Base-by-base conservation (phyloP, 2,888 invertebrate species). In the Lasioglossum leucozonium region DNA sequence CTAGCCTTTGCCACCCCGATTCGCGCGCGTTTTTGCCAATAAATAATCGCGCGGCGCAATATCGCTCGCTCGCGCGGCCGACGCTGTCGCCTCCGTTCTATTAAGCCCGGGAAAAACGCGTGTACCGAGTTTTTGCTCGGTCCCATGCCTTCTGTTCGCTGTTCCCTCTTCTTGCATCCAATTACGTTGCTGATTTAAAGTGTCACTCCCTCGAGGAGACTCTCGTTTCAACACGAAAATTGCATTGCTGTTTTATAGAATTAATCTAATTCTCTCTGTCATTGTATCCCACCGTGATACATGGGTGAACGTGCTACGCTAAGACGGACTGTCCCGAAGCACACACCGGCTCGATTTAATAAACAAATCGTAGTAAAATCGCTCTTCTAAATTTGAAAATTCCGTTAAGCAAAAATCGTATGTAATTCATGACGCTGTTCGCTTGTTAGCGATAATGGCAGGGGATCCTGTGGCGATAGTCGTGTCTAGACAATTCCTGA, bases 11-110 rank as follows among this genome's bases (percentile, higher is more conserved):
- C 11, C 34, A 42, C 16, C 47, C 51, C n/a, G n/a, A 55, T 26
- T 72, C 44, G 55, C 26, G 16, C 30, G 34, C 16, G 42, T 72
- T 83, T 84, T 84, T 85, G 51, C 42, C 72, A 16, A 67, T 67
- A 67, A 74, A 80, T 80, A 80, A 55, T 37, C 58, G 34, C 34
- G 34, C 22, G 8, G 40, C 22, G 74, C 37, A 69, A 75, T 74
- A 62, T 74, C 58, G 47, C 71, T 18, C 73, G n/a, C 40, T 30
- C 73, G 55, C 55, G 55, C 55, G 55, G 22, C n/a, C 55, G 42
- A 42, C 51, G 26, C 16, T 34, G 34, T 26, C 40, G 30, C 40
- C 69, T 22, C 16, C 47, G 71, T 47, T 78, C 72, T 30, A 65
- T 72, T 62, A 80, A n/a, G 47, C 40, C 34, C 11, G 26, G 22